phyloP scores from a whole-genome alignment of 1,140 invertebrate genomes.

The Cydia splendana region DNA sequence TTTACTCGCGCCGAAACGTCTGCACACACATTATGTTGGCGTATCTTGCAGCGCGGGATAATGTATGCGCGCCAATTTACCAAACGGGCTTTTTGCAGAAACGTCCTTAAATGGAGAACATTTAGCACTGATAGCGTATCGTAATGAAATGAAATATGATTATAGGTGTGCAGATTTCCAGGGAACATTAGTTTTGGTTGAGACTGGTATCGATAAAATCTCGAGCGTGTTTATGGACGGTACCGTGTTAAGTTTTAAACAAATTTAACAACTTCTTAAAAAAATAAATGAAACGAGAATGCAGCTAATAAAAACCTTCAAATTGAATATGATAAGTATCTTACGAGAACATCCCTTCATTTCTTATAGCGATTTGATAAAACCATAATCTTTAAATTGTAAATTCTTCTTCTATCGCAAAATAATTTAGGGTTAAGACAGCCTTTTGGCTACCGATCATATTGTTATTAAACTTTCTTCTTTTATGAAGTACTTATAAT shows the following conservation, averaged over 20 bases:
- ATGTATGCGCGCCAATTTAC: conserved; percentile 26
- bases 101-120: conserved; percentile 13
- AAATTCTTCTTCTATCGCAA: too few relatives aligned
- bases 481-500: too few relatives aligned
- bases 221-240: neutral
- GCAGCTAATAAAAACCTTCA: too few relatives aligned
- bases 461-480: too few relatives aligned
- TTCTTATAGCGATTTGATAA: too few relatives aligned
- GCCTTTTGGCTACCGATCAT: too few relatives aligned
- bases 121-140: conserved; percentile 29
- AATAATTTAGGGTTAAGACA: too few relatives aligned
- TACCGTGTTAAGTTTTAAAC: conserved; percentile 1
- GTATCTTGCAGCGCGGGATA: conserved; percentile 15
- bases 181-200: conserved; percentile 4
- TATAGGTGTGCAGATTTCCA: conserved; percentile 12
- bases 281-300: too few relatives aligned
- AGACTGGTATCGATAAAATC: conserved; percentile 2
- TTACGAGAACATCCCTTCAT: too few relatives aligned
- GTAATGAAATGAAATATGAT: conserved; percentile 11
- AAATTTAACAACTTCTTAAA: neutral
- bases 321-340: too few relatives aligned
- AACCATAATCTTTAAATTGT: too few relatives aligned
- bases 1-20: conserved; percentile 21
- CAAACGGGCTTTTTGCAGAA: conserved; percentile 20
- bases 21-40: conserved; percentile 25